Base-by-base conservation (phyloP, 2,888 invertebrate species). In the Macrosiphum euphorbiae region DNA sequence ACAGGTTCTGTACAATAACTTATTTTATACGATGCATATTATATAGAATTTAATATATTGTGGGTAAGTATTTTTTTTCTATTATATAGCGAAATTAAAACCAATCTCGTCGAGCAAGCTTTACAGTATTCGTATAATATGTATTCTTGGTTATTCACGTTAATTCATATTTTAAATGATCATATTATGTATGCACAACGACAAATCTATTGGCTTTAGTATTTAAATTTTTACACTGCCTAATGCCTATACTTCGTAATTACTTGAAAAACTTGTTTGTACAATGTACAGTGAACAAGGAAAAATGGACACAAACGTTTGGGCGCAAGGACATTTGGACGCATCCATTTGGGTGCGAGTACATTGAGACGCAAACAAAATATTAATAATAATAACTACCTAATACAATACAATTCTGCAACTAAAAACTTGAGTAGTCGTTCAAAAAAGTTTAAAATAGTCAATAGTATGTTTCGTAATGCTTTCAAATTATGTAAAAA, bases 201-300 rank as follows among this genome's bases (percentile, higher is more conserved):
- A 47, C 47, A 86, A 16, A 50, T 86, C 28, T 26, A 58, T 35
- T 78, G 35, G 20, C 35, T 78, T 20, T 20, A 78, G 26, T 85
- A 26, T 44, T 85, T 44, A 7, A 44, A 85, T 85, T 85, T n/a
- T 47, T 26, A 50, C 28, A 47, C 44, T 89, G 26, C 44, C 28
- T 61, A 47, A 28, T 89, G 26, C 44, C 28, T 61, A 44, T 44
- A 50, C 61, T 55, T 84, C n/a, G 50, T 50, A 88, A 67, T 41
- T 88, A 88, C 88, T 88, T 35, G 92, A 92, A 88, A 78, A 92
- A 92, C 92, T 41, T 78, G 92, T 92, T 92, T 92, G 78, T 78
- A 28, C 44, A 50, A 13, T 92, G 78, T 78, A 28, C 44, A 50
- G 28, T 1, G 35, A 35, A 78, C 78, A 78, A 78, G 35, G 78